phyloP scores from a whole-genome alignment of 2,888 invertebrate genomes.

The Hyalella azteca region DNA sequence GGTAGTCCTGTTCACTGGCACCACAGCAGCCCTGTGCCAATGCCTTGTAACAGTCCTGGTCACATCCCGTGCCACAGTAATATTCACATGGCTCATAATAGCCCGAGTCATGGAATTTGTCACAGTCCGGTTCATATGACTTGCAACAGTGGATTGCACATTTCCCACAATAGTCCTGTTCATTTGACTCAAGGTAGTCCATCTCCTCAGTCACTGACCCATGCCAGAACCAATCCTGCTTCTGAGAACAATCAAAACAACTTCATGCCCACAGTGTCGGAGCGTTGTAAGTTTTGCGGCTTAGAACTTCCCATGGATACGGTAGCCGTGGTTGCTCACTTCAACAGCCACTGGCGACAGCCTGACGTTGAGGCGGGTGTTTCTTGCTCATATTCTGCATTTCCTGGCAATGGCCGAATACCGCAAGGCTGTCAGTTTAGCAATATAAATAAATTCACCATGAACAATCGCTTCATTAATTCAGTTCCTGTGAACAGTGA shows the following conservation, averaged over 20 bases:
- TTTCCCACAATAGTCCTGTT: neutral
- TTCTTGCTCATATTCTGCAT: neutral
- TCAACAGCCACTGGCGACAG: constrained; percentile 56
- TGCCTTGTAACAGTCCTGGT: constrained; percentile 2
- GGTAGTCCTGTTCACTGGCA: neutral
- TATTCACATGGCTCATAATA: neutral
- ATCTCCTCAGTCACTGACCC: neutral
- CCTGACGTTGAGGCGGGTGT: constrained; percentile 24
- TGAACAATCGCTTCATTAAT: constrained; percentile 11
- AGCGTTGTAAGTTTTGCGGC: constrained; percentile 57
- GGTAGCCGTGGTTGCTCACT: constrained; percentile 51
- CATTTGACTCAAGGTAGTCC: neutral
- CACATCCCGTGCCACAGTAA: neutral
- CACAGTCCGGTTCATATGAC: neutral
- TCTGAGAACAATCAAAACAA: neutral
- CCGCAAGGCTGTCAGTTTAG: neutral
- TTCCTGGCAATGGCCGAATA: neutral
- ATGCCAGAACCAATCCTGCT: neutral
- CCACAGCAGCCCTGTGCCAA: neutral
- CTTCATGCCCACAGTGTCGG: neutral
- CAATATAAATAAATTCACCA: neutral
- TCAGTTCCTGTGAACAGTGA: neutral
- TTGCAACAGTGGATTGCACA: constrained; percentile 1
- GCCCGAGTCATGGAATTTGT: neutral
- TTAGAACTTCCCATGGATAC: constrained; percentile 54